Evolutionary conservation across 2,888 invertebrate genomes (phyloP), one percentile per base, ranked within the genome.

Genomic region (Amphipoea lucens): DNA sequence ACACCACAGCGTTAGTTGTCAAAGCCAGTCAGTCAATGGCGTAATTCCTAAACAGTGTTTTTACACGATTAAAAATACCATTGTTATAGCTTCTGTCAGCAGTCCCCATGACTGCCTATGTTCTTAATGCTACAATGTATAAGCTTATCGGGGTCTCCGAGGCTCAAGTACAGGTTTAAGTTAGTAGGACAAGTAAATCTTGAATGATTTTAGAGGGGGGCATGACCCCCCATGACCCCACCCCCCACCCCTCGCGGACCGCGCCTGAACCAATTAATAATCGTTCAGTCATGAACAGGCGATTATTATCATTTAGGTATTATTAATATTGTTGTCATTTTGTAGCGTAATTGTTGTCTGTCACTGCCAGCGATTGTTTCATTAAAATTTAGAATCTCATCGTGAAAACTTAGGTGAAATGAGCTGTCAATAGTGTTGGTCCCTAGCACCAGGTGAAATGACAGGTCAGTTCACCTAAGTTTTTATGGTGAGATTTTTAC

Each of bases 21-120:
- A 42, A 11, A 65, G 23, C 11, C 45, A 70, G 29, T 29, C 29
- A 0, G 51, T 66, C 73, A 74, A 84, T 74, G 40, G n/a, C 29
- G 65, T 84, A 62, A 62, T 54, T 84, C 54, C 69, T 79, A 65
- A 82, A 73, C 29, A 74, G 14, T 17, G 0, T 51, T 36, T 36
- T 36, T 36, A 36, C 36, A 36, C 42, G 42, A 7, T 42, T 42
- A 42, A 42, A 42, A 9, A 42, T 42, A 42, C 42, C 7, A 42
- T 42, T 42, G 42, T 45, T 45, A 45, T 45, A 36, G 36, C 12
- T 48, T 48, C 48, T 48, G 48, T 48, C 48, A 48, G 48, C 12
- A 48, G 48, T 12, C 48, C 48, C 48, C 48, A 48, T 45, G 48
- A 48, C 48, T 48, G 48, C 48, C 48, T 12, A 11, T 45, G 45